Evolutionary conservation across 2,888 invertebrate genomes (phyloP), one percentile per base, ranked within the genome.

Genomic region (Dichetophora obliterata): DNA sequence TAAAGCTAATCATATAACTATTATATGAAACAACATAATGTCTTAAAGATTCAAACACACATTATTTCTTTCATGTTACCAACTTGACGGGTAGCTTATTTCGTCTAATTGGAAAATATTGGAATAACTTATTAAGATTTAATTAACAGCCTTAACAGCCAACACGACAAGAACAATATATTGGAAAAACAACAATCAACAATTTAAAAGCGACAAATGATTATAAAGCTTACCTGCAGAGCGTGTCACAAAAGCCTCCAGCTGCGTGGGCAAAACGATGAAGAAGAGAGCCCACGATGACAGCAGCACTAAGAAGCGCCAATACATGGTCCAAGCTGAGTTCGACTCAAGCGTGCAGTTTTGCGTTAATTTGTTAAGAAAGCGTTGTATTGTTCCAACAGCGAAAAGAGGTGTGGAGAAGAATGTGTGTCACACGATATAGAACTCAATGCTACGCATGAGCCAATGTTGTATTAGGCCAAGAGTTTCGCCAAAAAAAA

Each of bases 191-290:
- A 11, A 11, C 43, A 43, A 11, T 43, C 3, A 11, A 43, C 14
- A 11, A 43, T 43, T 43, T 14, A 43, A 43, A 59, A 22, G 54
- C 54, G 54, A 54, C 54, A 54, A 22, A n/a, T 27, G 57, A 59
- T 24, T 0, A 0, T 27, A 3, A 22, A n/a, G 24, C 86, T 85
- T 83, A 86, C 86, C 86, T 84, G 85, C 83, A 73, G 85, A 84
- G 80, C 84, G 84, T 73, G 87, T 83, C 79, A 87, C 84, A 78
- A 83, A 87, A 72, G 86, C 86, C 81, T 85, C 85, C 85, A 87
- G 81, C 82, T 86, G 86, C 78, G 85, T 83, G 77, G 87, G 84
- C 82, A 84, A 81, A 16, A 31, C 74, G 68, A 84, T 79, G 59
- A 79, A 78, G 75, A 86, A 71, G 77, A 84, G 79, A 75, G 81